These are phyloP conservation scores for Scolopax bukidnonensis DNA, from an alignment of 2,797 vertebrate species.

Conservation along the genomic window DNA sequence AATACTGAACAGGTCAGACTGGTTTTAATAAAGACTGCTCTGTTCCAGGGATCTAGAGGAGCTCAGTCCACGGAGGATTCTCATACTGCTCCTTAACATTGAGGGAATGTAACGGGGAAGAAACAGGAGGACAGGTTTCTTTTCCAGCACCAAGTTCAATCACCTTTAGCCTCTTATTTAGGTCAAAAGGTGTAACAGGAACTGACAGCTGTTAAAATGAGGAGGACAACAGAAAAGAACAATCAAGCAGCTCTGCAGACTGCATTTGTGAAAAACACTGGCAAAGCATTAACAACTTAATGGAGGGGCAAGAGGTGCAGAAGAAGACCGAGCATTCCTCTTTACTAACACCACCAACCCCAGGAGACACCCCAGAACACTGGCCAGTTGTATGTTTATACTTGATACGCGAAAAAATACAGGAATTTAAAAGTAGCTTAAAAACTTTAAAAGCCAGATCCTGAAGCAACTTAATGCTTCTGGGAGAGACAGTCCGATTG, in stretches of 20 bases:
- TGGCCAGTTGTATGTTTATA: slow-evolving; percentile 37
- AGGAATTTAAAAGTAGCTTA: slow-evolving; percentile 45
- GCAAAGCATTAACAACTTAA: not conserved
- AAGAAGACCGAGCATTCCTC: not conserved
- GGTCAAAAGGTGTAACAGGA: slow-evolving; percentile 62
- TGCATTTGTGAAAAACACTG: not conserved
- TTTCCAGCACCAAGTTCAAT: slow-evolving; percentile 67
- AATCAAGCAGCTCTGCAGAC: slow-evolving; percentile 18
- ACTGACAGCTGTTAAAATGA: slow-evolving; percentile 60
- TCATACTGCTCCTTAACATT: slow-evolving; percentile 40
- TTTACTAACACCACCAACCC: not conserved
- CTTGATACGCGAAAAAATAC: slow-evolving; percentile 34
- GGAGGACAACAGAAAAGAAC: not conserved
- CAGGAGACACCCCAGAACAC: not conserved
- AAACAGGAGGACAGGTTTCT: slow-evolving; percentile 5
- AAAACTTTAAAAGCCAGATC: slow-evolving; percentile 58
- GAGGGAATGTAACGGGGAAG: not conserved
- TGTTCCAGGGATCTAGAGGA: not conserved
- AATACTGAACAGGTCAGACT: slow-evolving; percentile 37
- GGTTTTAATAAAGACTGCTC: not conserved
- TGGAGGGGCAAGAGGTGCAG: not conserved
- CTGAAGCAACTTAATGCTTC: not conserved
- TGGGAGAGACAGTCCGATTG: not conserved
- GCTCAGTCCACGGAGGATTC: not conserved
- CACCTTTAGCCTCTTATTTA: slow-evolving; percentile 40